Base-by-base conservation (phyloP, 2,113 vertebrate species). In the Shinisaurus crocodilurus region DNA sequence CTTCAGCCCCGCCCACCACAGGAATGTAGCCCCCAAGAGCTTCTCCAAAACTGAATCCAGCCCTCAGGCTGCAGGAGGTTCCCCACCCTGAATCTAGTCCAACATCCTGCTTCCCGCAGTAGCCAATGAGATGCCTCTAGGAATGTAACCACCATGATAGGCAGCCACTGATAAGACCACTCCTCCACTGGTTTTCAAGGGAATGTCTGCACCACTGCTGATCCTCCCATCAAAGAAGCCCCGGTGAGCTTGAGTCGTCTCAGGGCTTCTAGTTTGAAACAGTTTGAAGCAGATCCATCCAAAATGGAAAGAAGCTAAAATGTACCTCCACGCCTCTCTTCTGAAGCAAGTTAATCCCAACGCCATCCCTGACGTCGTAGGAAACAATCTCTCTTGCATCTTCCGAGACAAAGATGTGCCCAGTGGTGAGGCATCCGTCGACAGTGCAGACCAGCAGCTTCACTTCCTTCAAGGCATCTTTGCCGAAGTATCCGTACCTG, bases 401-500 rank as follows among this genome's bases (percentile, higher is more conserved):
- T 29, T 89, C 95, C 13, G 97, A 98, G 85, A 99, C 80, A 45
- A 97, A 97, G 91, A 99, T 96, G 92, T 97, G 96, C 4, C 98
- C 98, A 1, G 99, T 98, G 3, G 98, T 98, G 90, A 99, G 95
- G 93, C 98, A 98, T 9, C 98, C 98, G 4, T 98, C 98, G 54
- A 99, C 87, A 27, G 96, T 98, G 92, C 98, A 98, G 91, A 99
- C 97, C 94, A 99, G 92, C 27, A 99, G 96, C 81, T 96, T 97
- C 85, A 99, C 97, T 88, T 97, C 96, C 88, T 98, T 98, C 1
- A 98, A 96, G 2, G 96, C 97, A 79, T 97, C 96, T 81, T 96
- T 98, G 20, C 99, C 98, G 80, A 98, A 99, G 97, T 99, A 99
- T 18, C 99, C 99, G 60, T 97, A 99, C 92, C 99, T 99, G 93